phyloP scores from a whole-genome alignment of 2,888 invertebrate genomes.

The Lordiphosa fenestrarum region DNA sequence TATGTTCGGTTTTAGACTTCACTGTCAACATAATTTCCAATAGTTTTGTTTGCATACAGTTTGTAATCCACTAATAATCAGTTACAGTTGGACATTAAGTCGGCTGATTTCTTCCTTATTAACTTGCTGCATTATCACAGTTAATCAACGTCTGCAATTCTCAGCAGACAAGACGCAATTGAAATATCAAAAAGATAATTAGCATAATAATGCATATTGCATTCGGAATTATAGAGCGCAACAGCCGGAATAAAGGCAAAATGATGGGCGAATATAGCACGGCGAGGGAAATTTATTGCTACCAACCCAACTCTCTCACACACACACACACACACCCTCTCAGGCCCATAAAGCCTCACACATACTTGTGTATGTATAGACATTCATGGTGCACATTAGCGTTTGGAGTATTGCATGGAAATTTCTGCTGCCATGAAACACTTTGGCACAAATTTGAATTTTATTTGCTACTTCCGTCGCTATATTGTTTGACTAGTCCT shows the following conservation, averaged over 20 bases:
- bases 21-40: no score
- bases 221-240: slow-evolving; percentile 11
- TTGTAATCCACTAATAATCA: no score
- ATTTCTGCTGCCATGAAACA: slow-evolving; percentile 58
- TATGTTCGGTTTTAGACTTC: no score
- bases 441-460: slow-evolving; percentile 75
- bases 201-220: slow-evolving; percentile 55
- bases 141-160: slow-evolving; percentile 7
- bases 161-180: slow-evolving; percentile 30
- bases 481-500: slow-evolving; percentile 57
- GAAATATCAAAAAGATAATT: slow-evolving; percentile 67
- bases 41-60: no score
- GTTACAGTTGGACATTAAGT: no score
- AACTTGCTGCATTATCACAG: no score
- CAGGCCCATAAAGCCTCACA: slow-evolving; percentile 2
- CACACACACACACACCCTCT: slow-evolving; percentile 5
- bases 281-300: slow-evolving; percentile 53
- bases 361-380: slow-evolving; percentile 24
- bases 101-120: no score
- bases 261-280: slow-evolving; percentile 48
- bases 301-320: slow-evolving; percentile 8
- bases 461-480: slow-evolving; percentile 72
- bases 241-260: slow-evolving; percentile 53
- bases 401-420: slow-evolving; percentile 30
- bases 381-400: slow-evolving; percentile 50